phyloP scores from a whole-genome alignment of 2,888 invertebrate genomes.

The Loripinus fragilis region DNA sequence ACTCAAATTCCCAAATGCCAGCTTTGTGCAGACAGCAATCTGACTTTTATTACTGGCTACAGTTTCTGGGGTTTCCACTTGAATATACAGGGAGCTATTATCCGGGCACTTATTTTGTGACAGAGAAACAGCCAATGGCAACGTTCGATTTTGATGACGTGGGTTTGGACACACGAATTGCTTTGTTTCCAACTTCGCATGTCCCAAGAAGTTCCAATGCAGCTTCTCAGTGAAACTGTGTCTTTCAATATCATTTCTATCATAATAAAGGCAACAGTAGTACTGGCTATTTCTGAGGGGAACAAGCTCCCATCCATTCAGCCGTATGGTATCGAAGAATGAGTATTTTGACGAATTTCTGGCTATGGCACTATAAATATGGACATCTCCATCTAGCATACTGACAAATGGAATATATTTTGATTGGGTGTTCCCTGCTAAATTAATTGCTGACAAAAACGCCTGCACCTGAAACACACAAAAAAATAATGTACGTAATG shows the following conservation, averaged over 20 bases:
- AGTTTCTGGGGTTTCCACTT: slow-evolving; percentile 19
- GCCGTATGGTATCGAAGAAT: slow-evolving; percentile 14
- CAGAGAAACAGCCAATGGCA: slow-evolving; percentile 29
- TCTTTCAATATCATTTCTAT: neutral
- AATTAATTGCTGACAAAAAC: neutral
- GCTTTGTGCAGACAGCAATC: slow-evolving; percentile 33
- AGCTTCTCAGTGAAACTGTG: neutral
- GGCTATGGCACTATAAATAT: slow-evolving; percentile 36
- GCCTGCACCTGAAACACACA: neutral
- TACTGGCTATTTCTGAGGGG: neutral
- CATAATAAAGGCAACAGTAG: slow-evolving; percentile 31
- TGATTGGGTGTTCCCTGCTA: neutral
- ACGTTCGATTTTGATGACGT: neutral
- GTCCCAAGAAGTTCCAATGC: slow-evolving; percentile 30
- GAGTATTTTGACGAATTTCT: slow-evolving; percentile 13
- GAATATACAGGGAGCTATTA: slow-evolving; percentile 13
- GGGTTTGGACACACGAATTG: slow-evolving; percentile 34
- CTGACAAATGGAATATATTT: neutral
- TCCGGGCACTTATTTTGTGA: slow-evolving; percentile 26
- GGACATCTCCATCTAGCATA: slow-evolving; percentile 10
- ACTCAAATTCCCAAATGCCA: slow-evolving; percentile 26
- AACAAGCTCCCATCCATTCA: slow-evolving; percentile 35
- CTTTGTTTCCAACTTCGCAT: slow-evolving; percentile 27
- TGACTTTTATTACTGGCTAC: neutral
- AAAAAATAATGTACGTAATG: too few species aligned